Base-by-base conservation (phyloP, 2,888 invertebrate genomes). In the Mongoloraphidia duomilia region DNA sequence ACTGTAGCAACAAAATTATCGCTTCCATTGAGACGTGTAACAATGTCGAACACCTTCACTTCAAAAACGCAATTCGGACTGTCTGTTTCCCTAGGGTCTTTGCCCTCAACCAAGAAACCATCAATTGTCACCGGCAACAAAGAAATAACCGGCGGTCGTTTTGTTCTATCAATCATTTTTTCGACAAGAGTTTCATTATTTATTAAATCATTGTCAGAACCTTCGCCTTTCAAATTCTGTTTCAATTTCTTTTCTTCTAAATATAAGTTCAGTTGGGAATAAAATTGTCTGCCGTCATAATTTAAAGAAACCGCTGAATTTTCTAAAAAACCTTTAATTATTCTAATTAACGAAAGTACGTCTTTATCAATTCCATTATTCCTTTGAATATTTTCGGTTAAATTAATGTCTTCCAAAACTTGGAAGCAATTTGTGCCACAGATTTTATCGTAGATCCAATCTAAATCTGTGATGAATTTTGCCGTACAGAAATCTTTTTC, bases 241-340 rank as follows among this genome's bases (percentile, higher is more conserved):
- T 61, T 62, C 64, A 65, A 50, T 49, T 58, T 53, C 54, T 65
- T 65, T 17, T 64, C 64, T 53, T 68, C 66, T 50, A 75, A 57
- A 60, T 69, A 75, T 56, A 64, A 68, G 60, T 69, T 75, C 53
- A 83, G 67, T 53, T 89, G 78, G 3, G 88, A 80, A 58, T 82
- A 86, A 59, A 91, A 80, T 65, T 92, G 91, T 59, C 81, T 74
- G 35, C 87, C 86, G 63, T 91, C 90, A 57, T 85, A 84, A 59
- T 80, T 81, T 47, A 92, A 68, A 12, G 85, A 82, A 59, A 76
- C 76, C 6, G 83, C 77, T 57, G 84, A 79, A 1, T 76, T 72
- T 65, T 82, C 81, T 51, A 91, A 73, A 52, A 85, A 78, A 54
- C 82, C 78, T 59, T 79, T 77, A 4, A 87, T 64, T 44, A 80